Conservation (phyloP, 2,888 invertebrate genomes). For the Sesamia inferens region DNA sequence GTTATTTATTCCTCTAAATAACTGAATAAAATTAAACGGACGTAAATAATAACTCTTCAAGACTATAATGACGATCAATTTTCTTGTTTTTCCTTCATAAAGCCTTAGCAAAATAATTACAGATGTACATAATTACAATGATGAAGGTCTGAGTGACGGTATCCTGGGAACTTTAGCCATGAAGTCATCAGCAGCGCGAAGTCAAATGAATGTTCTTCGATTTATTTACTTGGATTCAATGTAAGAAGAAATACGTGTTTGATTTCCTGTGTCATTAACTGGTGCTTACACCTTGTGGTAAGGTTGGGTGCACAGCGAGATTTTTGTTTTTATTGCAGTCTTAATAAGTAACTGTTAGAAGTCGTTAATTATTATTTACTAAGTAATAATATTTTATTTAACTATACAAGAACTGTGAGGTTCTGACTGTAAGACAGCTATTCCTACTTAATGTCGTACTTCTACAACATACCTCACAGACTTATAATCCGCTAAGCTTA, state of each 20-base stretch:
- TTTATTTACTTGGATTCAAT: slow-evolving; percentile 39
- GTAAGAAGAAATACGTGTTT: slow-evolving; percentile 34
- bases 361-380: no score
- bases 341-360: neutral
- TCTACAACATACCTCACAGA: no score
- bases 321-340: neutral
- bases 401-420: no score
- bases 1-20: neutral
- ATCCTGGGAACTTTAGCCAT: slow-evolving; percentile 49
- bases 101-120: slow-evolving; percentile 39
- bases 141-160: slow-evolving; percentile 40
- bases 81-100: slow-evolving; percentile 43
- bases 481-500: no score
- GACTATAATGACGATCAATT: slow-evolving; percentile 38
- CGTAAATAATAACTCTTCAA: slow-evolving; percentile 30
- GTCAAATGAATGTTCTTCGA: slow-evolving; percentile 4
- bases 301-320: neutral
- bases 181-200: slow-evolving; percentile 55
- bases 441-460: no score
- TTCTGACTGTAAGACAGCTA: no score
- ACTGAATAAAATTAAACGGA: slow-evolving; percentile 37
- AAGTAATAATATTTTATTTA: neutral
- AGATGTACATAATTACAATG: slow-evolving; percentile 37
- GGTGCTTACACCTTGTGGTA: slow-evolving; percentile 15
- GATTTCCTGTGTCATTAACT: slow-evolving; percentile 35